phyloP scores from a whole-genome alignment of 1,140 invertebrate genomes.

The Apis florea region DNA sequence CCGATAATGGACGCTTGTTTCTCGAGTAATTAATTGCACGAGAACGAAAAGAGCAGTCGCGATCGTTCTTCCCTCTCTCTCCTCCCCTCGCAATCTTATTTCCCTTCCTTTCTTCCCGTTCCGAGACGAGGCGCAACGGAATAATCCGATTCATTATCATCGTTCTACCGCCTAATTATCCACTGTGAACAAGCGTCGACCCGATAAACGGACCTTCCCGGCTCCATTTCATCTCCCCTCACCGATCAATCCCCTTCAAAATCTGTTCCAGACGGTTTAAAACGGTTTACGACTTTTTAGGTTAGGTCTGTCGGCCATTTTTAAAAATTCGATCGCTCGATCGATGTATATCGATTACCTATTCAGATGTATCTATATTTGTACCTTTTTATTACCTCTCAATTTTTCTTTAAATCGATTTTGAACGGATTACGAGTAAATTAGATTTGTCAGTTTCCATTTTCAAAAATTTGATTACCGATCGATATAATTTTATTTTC shows the following conservation, averaged over 20 bases:
- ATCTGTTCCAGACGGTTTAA: background rate
- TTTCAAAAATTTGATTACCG: no score
- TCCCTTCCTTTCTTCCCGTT: background rate
- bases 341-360: background rate
- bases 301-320: background rate
- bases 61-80: background rate
- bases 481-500: no score
- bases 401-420: no score
- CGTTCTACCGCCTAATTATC: conserved; percentile 37
- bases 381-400: no score
- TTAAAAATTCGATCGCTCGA: background rate
- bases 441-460: no score
- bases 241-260: background rate
- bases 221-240: background rate
- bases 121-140: conserved; percentile 14
- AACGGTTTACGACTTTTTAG: background rate
- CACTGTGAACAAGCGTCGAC: background rate
- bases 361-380: no score
- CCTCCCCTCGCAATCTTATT: background rate
- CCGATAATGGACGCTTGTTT: conserved; percentile 39
- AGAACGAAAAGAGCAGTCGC: background rate
- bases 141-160: conserved; percentile 45
- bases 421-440: no score
- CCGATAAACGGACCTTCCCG: background rate
- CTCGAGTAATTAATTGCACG: conserved; percentile 45